A percentile compares a stretch with the other conserved stretches of the same genome.
Conservation (phyloP, 2,888 invertebrate species). For the Heliconius cydno region DNA sequence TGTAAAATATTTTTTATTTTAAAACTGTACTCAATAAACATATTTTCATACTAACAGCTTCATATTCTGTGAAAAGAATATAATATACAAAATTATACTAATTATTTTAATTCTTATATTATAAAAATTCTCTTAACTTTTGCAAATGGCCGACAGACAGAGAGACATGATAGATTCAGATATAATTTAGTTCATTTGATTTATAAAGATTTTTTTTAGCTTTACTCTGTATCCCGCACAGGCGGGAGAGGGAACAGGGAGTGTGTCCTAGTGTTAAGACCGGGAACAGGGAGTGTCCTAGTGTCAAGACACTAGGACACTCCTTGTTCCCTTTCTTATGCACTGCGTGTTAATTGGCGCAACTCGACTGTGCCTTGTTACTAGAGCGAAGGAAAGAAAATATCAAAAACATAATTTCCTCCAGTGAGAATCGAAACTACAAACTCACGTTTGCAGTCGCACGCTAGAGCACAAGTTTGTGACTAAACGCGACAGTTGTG, state of each 20-base stretch:
- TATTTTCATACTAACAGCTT: constrained; percentile 52
- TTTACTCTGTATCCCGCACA: background rate
- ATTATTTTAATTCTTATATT: no score
- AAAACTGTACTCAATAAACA: constrained; percentile 46
- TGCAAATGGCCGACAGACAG: no score
- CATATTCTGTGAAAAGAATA: constrained; percentile 58
- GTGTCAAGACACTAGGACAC: background rate
- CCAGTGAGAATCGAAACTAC: no score
- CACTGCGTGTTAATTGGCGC: no score
- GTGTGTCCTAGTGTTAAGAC: background rate
- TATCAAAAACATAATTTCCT: no score
- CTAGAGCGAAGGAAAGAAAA: background rate
- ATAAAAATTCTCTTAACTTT: no score
- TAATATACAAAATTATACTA: background rate
- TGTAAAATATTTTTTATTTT: background rate
- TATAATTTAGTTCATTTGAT: no score
- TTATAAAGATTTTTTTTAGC: background rate
- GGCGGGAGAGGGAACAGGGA: background rate
- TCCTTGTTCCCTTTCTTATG: no score
- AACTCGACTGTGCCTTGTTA: background rate
- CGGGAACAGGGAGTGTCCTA: background rate
- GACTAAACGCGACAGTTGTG: no score
- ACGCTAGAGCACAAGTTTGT: no score
- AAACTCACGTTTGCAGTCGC: no score
- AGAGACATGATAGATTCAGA: no score